phyloP scores from a whole-genome alignment of 2,888 invertebrate species.

The Cantharis rustica region DNA sequence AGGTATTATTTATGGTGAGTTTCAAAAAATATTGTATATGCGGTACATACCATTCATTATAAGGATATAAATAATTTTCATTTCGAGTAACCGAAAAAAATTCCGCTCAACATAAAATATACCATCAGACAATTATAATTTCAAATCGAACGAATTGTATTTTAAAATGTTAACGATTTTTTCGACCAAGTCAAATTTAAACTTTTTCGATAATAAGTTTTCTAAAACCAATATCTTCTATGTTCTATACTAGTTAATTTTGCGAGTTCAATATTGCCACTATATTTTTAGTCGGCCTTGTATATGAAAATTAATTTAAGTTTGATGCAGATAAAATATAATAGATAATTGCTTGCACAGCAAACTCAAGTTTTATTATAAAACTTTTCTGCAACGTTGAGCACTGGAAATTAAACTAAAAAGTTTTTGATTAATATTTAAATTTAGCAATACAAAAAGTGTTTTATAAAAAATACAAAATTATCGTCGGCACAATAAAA shows the following conservation, averaged over 20 bases:
- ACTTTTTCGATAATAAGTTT: neutral
- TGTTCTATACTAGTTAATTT: neutral
- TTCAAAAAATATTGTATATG: neutral
- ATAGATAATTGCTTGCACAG: constrained; percentile 28
- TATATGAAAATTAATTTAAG: constrained; percentile 27
- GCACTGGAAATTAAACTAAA: constrained; percentile 21
- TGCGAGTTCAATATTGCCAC: neutral
- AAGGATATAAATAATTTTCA: neutral
- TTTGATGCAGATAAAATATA: constrained; percentile 29
- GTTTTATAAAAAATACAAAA: neutral
- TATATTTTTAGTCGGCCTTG: neutral
- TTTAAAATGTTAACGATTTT: neutral
- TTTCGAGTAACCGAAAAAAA: neutral
- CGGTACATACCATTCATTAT: neutral
- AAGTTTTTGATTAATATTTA: constrained; percentile 28
- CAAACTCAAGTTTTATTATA: constrained; percentile 25
- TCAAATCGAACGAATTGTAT: neutral
- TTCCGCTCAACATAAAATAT: neutral
- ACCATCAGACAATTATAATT: neutral
- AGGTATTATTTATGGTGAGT: neutral
- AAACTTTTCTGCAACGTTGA: constrained; percentile 25
- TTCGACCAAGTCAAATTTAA: neutral
- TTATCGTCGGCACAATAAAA: constrained; percentile 5
- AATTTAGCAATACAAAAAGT: constrained; percentile 11
- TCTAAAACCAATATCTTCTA: neutral